phyloP scores from a whole-genome alignment of 2,113 vertebrate species.

The Sinocyclocheilus anshuiensis region DNA sequence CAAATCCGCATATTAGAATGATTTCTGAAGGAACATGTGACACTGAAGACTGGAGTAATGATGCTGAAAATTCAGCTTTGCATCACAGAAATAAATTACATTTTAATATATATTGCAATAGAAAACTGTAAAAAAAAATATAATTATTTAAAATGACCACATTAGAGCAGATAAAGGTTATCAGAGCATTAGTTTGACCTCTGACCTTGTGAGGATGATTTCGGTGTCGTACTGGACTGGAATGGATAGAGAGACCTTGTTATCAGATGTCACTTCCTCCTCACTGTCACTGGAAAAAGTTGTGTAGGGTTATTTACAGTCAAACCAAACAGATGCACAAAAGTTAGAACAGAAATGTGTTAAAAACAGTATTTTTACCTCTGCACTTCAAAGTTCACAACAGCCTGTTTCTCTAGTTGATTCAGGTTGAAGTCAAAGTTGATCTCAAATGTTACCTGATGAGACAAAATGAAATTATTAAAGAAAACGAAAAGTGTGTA shows the following conservation, averaged over 20 bases:
- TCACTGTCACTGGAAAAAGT: constrained; percentile 76
- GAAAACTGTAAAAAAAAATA: too few species aligned
- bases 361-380: constrained; percentile 70
- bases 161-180: not conserved
- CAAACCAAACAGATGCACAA: not conserved
- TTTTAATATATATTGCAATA: not conserved
- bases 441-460: constrained; percentile 80
- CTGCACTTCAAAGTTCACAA: constrained; percentile 70
- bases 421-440: constrained; percentile 85
- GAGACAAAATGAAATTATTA: not conserved
- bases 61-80: not conserved
- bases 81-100: not conserved
- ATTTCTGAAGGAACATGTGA: too few species aligned
- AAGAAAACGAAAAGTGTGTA: not conserved
- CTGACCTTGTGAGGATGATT: constrained; percentile 82
- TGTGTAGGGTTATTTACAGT: not conserved
- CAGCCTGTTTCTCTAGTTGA: constrained; percentile 74
- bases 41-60: not conserved
- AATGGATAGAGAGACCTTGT: constrained; percentile 68
- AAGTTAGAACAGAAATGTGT: not conserved
- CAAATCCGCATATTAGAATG: too few species aligned
- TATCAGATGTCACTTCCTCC: constrained; percentile 75
- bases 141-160: not conserved
- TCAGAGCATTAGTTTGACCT: not conserved
- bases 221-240: constrained; percentile 81